Percentiles rank a stretch among this genome's conserved stretches.
These are phyloP conservation scores for Aelia acuminata DNA, from an alignment of 2,888 invertebrate species.

Conservation along the genomic window DNA sequence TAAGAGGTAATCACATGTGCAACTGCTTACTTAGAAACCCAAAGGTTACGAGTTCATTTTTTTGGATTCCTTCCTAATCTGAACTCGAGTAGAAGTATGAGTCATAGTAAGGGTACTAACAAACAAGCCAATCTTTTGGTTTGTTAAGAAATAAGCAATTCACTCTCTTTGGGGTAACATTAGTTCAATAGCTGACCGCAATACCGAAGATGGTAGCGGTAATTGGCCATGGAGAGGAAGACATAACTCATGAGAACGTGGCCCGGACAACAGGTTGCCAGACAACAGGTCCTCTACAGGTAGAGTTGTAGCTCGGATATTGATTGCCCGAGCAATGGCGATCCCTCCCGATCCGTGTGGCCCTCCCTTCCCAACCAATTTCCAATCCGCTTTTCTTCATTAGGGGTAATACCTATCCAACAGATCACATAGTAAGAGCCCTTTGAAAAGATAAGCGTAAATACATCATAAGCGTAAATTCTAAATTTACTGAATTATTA, in stretches of 20 bases:
- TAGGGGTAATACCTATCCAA: not conserved
- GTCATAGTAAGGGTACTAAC: no score
- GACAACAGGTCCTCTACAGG: conserved; percentile 37
- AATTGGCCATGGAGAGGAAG: not conserved
- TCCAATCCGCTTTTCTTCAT: not conserved
- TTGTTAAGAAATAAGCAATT: no score
- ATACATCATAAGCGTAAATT: no score
- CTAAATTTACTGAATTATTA: not conserved
- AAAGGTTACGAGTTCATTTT: no score
- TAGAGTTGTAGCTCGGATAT: not conserved
- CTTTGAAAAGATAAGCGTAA: no score
- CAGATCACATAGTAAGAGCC: no score
- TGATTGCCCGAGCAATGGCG: conserved; percentile 33
- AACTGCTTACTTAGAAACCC: no score
- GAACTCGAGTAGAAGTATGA: no score
- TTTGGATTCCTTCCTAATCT: no score
- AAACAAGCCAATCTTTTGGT: no score
- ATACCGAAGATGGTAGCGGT: not conserved
- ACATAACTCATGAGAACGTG: conserved; percentile 5
- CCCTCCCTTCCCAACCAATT: not conserved
- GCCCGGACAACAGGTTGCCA: conserved; percentile 17
- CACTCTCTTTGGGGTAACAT: no score
- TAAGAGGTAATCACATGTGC: no score
- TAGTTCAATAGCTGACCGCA: not conserved
- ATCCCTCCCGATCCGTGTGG: not conserved